Percentiles rank a stretch among this genome's conserved stretches.
Evolutionary conservation across 2,888 invertebrate species (phyloP).

Genomic region (Agrenia bidenticulata): DNA sequence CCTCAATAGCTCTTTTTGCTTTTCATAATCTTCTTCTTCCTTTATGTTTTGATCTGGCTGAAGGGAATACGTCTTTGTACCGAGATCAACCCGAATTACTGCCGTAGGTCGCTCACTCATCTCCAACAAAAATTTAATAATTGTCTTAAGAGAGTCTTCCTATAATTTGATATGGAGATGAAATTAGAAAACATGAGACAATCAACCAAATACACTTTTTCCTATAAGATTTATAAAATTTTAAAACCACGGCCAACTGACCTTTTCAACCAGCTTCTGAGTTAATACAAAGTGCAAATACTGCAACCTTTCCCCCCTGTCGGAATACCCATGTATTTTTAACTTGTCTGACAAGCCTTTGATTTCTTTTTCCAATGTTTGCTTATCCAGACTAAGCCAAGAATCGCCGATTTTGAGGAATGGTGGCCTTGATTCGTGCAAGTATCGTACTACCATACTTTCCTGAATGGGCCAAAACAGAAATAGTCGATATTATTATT

Average conservation of each 20-base stretch:
- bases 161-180: no score
- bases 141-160: no score
- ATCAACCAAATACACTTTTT: no score
- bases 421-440: conserved; percentile 29
- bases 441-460: conserved; percentile 23
- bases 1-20: conserved; percentile 13
- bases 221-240: neutral
- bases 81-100: conserved; percentile 17
- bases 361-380: conserved; percentile 24
- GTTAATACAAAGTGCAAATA: conserved; percentile 31
- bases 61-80: conserved; percentile 18
- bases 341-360: conserved; percentile 36
- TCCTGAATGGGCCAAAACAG: conserved; percentile 26
- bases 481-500: no score
- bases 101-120: conserved; percentile 38
- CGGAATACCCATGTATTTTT: conserved; percentile 39
- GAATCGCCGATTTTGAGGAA: conserved; percentile 30
- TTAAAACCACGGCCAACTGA: no score
- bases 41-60: conserved; percentile 27
- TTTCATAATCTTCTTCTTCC: conserved; percentile 21
- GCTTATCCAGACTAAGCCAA: conserved; percentile 24
- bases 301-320: conserved; percentile 34
- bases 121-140: conserved; percentile 27
- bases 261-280: conserved; percentile 33
- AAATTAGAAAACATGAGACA: no score